Conservation (phyloP, 2,113 vertebrate species). For the Tonatia bakeri region DNA sequence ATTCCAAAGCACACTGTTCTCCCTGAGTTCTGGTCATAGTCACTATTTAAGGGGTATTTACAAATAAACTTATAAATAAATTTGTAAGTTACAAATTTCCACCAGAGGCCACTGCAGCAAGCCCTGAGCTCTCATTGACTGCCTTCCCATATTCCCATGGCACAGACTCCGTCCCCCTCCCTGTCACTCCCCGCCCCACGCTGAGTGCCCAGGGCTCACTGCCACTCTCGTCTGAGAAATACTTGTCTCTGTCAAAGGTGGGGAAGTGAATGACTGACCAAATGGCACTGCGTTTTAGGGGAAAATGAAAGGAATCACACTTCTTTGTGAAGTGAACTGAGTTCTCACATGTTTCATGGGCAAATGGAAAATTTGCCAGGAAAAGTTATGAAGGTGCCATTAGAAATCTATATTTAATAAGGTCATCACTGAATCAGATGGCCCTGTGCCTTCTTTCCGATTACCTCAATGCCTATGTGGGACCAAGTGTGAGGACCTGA, state of each 20-base stretch:
- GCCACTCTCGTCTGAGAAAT: not conserved
- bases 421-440: not conserved
- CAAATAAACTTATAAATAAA: not conserved
- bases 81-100: not conserved
- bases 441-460: not conserved
- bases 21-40: not conserved
- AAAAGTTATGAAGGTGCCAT: not conserved
- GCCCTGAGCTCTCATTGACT: not conserved
- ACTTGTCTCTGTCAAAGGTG: not conserved
- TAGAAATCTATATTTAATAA: not conserved
- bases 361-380: not conserved
- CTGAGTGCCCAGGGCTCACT: not conserved
- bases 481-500: not conserved
- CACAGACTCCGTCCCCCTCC: not conserved
- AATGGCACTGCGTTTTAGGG: not conserved
- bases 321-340: not conserved
- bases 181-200: not conserved
- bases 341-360: not conserved
- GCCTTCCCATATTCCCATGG: fast-evolving
- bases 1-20: not conserved
- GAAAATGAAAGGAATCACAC: not conserved
- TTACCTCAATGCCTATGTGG: not conserved
- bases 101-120: not conserved
- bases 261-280: not conserved
- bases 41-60: not conserved